A percentile compares a stretch with the other conserved stretches of the same genome.
These are phyloP conservation scores for Synanthedon tipuliformis DNA, from an alignment of 2,888 invertebrate species.

Conservation along the genomic window DNA sequence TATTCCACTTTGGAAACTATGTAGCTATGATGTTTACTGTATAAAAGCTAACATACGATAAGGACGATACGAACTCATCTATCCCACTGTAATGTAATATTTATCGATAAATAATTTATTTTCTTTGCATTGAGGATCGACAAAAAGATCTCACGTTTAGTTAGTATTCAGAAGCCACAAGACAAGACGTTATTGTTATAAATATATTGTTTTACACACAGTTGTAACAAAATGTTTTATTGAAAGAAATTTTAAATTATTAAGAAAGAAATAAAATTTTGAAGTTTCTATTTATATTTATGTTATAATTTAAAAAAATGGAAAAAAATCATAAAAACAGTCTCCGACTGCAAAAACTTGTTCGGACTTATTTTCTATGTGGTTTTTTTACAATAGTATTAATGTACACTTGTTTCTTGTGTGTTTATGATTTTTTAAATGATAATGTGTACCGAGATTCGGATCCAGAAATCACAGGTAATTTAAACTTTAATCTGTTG, in stretches of 20 bases:
- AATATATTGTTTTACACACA: too few relatives aligned
- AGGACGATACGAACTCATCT: slow-evolving; percentile 23
- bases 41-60: slow-evolving; percentile 20
- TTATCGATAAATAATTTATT: slow-evolving; percentile 37
- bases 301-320: background rate
- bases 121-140: slow-evolving; percentile 12
- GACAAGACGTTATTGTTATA: too few relatives aligned
- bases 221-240: slow-evolving; percentile 40
- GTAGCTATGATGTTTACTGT: too few relatives aligned
- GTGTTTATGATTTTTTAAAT: background rate
- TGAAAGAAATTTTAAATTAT: too few relatives aligned
- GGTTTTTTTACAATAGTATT: background rate
- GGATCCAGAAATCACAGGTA: background rate
- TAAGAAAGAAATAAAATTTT: too few relatives aligned
- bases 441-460: background rate
- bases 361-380: background rate
- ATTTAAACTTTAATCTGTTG: background rate
- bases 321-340: background rate
- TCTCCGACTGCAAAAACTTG: too few relatives aligned
- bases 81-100: slow-evolving; percentile 27
- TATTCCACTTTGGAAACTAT: too few relatives aligned
- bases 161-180: slow-evolving; percentile 2
- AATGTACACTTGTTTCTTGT: background rate
- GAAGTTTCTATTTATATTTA: slow-evolving; percentile 12
- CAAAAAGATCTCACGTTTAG: too few relatives aligned